Percentiles rank a stretch among this genome's conserved stretches.
phyloP scores from a whole-genome alignment of 2,888 invertebrate species.

The Cerastis leucographa region DNA sequence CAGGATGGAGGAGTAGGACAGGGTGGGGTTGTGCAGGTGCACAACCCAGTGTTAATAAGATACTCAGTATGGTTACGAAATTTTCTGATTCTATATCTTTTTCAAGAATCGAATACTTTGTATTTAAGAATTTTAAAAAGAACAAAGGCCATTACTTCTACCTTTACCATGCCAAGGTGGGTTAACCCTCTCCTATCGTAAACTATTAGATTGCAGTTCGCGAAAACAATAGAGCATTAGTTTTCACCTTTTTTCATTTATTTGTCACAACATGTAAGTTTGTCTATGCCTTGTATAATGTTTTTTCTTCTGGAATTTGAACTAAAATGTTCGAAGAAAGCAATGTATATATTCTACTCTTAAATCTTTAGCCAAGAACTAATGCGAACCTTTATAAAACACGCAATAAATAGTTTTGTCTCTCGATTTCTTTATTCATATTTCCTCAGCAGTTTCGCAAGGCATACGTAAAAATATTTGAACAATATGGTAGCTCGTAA shows the following conservation, averaged over 20 bases:
- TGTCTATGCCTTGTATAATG: not conserved
- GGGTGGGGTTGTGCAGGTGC: too few relatives aligned
- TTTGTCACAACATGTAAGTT: not conserved
- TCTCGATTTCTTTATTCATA: slow-evolving; percentile 20
- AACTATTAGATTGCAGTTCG: not conserved
- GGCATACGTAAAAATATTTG: slow-evolving; percentile 39
- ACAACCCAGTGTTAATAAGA: too few relatives aligned
- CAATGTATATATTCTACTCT: not conserved
- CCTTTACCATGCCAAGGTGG: not conserved
- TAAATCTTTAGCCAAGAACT: not conserved
- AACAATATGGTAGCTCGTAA: slow-evolving; percentile 36
- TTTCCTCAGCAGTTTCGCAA: slow-evolving; percentile 16
- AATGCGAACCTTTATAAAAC: not conserved
- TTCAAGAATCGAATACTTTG: not conserved
- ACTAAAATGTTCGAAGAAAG: too few relatives aligned
- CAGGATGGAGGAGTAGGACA: too few relatives aligned
- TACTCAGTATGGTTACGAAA: not conserved
- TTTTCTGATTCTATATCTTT: not conserved
- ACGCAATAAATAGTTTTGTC: not conserved
- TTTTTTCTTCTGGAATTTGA: not conserved
- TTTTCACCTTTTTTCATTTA: not conserved
- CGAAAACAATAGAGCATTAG: not conserved
- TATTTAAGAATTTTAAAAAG: not conserved
- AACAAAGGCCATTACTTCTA: not conserved
- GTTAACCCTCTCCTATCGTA: not conserved